Conservation (phyloP, 2,888 invertebrate species). For the Trissolcus japonicus region DNA sequence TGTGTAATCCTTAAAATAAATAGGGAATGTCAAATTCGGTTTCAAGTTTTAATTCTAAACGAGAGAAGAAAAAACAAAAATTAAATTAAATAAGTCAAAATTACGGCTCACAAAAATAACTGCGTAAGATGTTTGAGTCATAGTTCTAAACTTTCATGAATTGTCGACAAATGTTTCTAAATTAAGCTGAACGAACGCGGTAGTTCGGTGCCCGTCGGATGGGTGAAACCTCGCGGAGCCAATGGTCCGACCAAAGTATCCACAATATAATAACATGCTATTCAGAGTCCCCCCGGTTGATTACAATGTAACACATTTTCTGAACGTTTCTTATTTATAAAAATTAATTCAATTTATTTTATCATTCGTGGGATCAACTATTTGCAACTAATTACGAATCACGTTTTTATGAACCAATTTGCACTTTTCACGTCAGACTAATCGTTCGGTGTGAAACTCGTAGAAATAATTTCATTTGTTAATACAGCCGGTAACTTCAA, state of each 20-base stretch:
- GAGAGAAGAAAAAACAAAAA: no score
- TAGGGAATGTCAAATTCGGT: no score
- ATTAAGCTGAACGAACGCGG: conserved; percentile 31
- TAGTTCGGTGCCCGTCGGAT: conserved; percentile 36
- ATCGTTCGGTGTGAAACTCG: no score
- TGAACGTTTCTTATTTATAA: conserved; percentile 12
- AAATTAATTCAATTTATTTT: no score
- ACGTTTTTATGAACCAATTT: no score
- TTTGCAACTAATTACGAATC: no score
- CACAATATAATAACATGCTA: conserved; percentile 41
- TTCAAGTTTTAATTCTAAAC: no score
- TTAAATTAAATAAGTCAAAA: neutral
- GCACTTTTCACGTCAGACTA: no score
- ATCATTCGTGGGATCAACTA: no score
- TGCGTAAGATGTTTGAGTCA: conserved; percentile 1
- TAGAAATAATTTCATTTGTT: no score
- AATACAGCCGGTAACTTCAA: no score
- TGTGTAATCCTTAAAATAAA: no score
- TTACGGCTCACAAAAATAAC: conserved; percentile 4
- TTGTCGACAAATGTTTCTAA: conserved; percentile 40
- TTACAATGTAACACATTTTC: conserved; percentile 17
- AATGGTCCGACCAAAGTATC: conserved; percentile 29
- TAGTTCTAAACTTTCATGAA: conserved; percentile 24
- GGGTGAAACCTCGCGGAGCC: conserved; percentile 36
- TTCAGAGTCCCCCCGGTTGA: conserved; percentile 19